Percentiles rank a stretch among this genome's conserved stretches.
These are phyloP conservation scores for Callopanchax toddi DNA, from an alignment of 2,113 vertebrate genomes.

Conservation along the genomic window DNA sequence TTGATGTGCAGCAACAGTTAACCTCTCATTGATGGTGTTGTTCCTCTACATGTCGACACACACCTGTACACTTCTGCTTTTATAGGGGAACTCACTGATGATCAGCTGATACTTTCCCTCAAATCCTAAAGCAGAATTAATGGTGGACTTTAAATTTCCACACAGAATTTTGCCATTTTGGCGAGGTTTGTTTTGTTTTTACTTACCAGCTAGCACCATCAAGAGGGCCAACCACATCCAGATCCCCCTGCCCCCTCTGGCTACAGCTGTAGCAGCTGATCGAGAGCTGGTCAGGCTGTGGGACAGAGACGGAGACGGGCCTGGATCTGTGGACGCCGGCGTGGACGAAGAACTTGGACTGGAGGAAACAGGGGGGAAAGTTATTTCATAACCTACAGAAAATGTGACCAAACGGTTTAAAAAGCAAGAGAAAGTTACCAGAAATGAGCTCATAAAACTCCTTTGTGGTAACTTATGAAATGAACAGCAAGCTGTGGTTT, in stretches of 20 bases:
- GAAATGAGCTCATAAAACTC: constrained; percentile 27
- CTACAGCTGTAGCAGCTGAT: constrained; percentile 61
- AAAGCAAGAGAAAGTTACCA: constrained; percentile 37
- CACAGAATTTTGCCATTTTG: no score
- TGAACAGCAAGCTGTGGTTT: constrained; percentile 16
- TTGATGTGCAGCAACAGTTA: no score
- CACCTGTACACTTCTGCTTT: no score
- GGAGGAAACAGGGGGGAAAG: background rate
- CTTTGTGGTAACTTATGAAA: constrained; percentile 50
- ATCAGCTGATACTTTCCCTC: no score
- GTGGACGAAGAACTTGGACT: constrained; percentile 64
- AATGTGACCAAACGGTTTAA: background rate
- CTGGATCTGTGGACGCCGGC: constrained; percentile 38
- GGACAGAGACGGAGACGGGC: constrained; percentile 42
- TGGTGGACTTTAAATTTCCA: no score
- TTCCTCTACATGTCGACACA: no score
- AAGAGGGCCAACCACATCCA: constrained; percentile 82
- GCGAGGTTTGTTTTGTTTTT: no score
- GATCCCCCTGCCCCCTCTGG: constrained; percentile 74
- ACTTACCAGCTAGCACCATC: constrained; percentile 81
- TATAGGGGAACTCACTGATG: no score
- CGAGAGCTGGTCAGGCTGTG: constrained; percentile 41
- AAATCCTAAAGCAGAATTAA: no score
- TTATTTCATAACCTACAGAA: background rate
- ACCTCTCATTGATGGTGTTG: no score